These are phyloP conservation scores for Tenebrosternarchus preto DNA, from an alignment of 2,113 vertebrate genomes.

Conservation along the genomic window DNA sequence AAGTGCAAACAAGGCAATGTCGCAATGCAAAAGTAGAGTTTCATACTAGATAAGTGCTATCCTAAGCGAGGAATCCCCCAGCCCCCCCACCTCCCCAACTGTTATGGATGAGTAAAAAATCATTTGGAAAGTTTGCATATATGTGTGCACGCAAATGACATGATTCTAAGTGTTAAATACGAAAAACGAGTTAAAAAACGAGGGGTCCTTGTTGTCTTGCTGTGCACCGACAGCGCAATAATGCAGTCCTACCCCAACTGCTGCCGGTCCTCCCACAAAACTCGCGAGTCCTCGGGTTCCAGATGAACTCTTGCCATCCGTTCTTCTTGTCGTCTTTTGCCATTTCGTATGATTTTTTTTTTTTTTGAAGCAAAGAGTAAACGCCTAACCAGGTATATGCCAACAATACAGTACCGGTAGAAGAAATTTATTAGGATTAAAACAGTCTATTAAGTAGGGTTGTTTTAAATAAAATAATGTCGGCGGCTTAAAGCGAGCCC, in stretches of 20 bases:
- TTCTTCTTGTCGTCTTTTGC: slow-evolving; percentile 80
- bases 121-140: no score
- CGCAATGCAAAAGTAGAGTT: no score
- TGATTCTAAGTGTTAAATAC: no score
- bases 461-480: background rate
- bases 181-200: no score
- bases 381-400: no score
- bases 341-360: slow-evolving; percentile 68
- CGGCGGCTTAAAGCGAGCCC: background rate
- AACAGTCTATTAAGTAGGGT: background rate
- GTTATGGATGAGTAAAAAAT: no score
- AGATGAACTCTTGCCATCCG: slow-evolving; percentile 83
- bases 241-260: slow-evolving; percentile 84
- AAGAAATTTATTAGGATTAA: background rate
- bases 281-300: slow-evolving; percentile 88
- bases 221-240: background rate
- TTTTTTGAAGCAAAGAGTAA: background rate
- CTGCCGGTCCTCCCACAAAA: slow-evolving; percentile 87
- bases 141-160: no score
- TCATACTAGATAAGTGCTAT: no score
- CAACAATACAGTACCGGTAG: background rate
- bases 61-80: no score
- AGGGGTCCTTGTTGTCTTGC: no score
- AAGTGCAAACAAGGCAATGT: no score
- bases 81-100: no score